phyloP scores from a whole-genome alignment of 2,797 vertebrate genomes.

The Coranthus polyacanthus region DNA sequence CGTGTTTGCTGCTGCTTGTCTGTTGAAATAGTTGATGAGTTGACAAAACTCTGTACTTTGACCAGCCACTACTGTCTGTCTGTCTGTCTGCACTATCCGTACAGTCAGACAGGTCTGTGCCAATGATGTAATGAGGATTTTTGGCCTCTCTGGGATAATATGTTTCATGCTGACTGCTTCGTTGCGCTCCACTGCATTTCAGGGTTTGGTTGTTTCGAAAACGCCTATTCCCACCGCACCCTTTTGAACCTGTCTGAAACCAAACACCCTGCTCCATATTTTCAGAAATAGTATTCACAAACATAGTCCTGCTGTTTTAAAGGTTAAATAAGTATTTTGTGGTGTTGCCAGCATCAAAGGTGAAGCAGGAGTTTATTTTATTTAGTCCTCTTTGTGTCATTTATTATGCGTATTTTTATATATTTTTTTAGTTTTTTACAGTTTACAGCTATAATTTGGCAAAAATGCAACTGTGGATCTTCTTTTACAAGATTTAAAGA shows the following conservation, averaged over 20 bases:
- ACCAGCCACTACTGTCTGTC: conserved; percentile 2
- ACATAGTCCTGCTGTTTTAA: background rate
- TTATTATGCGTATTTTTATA: no score
- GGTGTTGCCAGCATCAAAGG: no score
- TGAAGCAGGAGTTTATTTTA: no score
- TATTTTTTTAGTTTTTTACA: no score
- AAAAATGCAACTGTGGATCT: no score
- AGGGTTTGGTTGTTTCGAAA: conserved; percentile 15
- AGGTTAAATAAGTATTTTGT: no score
- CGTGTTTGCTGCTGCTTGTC: conserved; percentile 6
- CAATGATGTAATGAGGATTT: conserved; percentile 55
- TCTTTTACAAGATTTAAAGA: no score
- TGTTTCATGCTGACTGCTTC: conserved; percentile 4
- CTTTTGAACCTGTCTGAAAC: conserved; percentile 8
- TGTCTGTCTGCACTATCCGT: conserved; percentile 41
- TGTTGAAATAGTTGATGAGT: conserved; percentile 45
- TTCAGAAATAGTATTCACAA: background rate
- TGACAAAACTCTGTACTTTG: conserved; percentile 38
- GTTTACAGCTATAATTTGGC: no score
- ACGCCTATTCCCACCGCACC: background rate
- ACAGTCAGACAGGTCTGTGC: conserved; percentile 14
- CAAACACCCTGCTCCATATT: background rate
- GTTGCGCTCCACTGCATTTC: no score
- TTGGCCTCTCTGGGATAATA: conserved; percentile 22
- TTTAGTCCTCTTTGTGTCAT: no score